These are phyloP conservation scores for Megalops atlanticus DNA, from an alignment of 2,113 vertebrate species.

Conservation along the genomic window DNA sequence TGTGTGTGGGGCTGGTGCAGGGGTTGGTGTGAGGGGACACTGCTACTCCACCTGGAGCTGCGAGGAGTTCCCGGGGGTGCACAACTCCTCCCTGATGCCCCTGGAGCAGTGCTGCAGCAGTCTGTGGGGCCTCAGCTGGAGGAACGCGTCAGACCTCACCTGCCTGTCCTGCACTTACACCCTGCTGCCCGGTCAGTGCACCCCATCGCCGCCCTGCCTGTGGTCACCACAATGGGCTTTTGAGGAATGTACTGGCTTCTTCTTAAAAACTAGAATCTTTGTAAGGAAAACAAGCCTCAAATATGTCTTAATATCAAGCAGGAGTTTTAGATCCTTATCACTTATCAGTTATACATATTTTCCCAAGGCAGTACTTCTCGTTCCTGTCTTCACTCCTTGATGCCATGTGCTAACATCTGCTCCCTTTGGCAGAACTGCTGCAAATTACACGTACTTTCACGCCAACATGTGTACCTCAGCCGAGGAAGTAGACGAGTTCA, in stretches of 20 bases:
- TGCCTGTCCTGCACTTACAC: slow-evolving; percentile 79
- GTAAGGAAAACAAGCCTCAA: no score
- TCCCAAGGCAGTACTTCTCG: no score
- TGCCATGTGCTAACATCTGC: no score
- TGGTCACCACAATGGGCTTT: not conserved
- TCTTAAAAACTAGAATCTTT: no score
- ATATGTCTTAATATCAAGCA: no score
- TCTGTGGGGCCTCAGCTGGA: slow-evolving; percentile 84
- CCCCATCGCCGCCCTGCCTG: not conserved
- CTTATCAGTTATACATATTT: no score
- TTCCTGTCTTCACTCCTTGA: no score
- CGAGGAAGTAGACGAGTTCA: no score
- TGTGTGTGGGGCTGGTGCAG: slow-evolving; percentile 35
- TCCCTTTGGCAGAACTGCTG: no score
- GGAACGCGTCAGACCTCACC: slow-evolving; percentile 63
- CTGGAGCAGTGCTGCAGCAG: slow-evolving; percentile 81
- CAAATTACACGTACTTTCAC: no score
- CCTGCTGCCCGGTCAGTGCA: slow-evolving; percentile 63
- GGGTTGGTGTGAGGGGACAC: slow-evolving; percentile 59
- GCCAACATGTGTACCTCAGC: no score
- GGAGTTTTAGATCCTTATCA: no score
- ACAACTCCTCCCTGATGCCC: slow-evolving; percentile 69
- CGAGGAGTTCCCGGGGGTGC: slow-evolving; percentile 58
- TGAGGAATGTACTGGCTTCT: not conserved
- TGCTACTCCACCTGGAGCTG: slow-evolving; percentile 82